Base-by-base conservation (phyloP, 2,888 invertebrate genomes). In the Camptogramma bilineatum region DNA sequence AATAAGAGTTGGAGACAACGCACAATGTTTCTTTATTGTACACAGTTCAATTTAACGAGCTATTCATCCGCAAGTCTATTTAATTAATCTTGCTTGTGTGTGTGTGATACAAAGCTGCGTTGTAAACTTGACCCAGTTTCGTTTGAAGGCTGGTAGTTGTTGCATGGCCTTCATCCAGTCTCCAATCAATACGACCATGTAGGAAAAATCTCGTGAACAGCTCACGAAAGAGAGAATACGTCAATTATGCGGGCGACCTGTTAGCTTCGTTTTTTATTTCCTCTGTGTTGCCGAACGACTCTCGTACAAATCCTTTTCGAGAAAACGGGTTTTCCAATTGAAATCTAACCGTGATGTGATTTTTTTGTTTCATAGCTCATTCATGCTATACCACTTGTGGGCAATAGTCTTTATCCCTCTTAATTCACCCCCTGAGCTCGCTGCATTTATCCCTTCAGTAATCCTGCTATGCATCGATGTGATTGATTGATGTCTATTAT, bases 91-190 rank as follows among this genome's bases (percentile, higher is more conserved):
- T 47, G 58, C 56, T 62, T 55, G 57, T 57, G 59, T 65, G 56
- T 62, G 61, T 69, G 66, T 65, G 66, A 69, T 63, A 71, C 69
- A 70, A 70, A 74, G 70, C 72, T 73, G 66, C 69, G 66, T 67
- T 71, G 63, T 76, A 81, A 82, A 82, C 83, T 83, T 83, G 83
- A 82, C 83, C 82, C 62, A 80, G 71, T 76, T 83, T 64, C 56
- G 51, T 68, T 65, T 71, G 69, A 72, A 77, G 74, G 78, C 74
- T 79, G 68, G 73, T 71, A 71, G 78, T 69, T 76, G 70, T 63
- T 72, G 73, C 73, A 71, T 71, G 79, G 78, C 81, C 80, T 82
- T 78, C 76, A 79, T 79, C 73, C 76, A 78, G 76, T 78, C 77
- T 78, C 75, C 77, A 78, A 78, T 78, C 77, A 78, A 78, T 77